A percentile compares a stretch with the other conserved stretches of the same genome.
These are phyloP conservation scores for Lycia hirtaria DNA, from an alignment of 2,888 invertebrate genomes.

Conservation along the genomic window DNA sequence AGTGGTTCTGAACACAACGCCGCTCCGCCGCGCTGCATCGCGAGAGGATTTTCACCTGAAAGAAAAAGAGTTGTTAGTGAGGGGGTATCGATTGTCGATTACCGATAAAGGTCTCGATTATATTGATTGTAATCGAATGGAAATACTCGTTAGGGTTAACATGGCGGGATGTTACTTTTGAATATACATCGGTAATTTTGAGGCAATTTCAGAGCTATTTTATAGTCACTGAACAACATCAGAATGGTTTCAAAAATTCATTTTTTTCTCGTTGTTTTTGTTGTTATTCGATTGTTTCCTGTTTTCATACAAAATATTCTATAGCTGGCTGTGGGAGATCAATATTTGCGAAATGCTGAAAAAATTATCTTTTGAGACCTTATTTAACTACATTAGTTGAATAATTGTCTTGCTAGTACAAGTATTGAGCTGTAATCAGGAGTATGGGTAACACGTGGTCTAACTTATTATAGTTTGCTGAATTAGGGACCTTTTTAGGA, in stretches of 20 bases:
- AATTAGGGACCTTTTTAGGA: no score
- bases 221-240: background rate
- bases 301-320: no score
- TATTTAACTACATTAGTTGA: no score
- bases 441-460: no score
- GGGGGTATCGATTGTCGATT: constrained; percentile 26
- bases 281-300: no score
- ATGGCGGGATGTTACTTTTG: constrained; percentile 14
- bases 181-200: constrained; percentile 7
- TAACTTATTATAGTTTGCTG: no score
- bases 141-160: constrained; percentile 21
- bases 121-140: constrained; percentile 30
- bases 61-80: constrained; percentile 43
- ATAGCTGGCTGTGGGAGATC: no score
- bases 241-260: background rate
- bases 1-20: constrained; percentile 63
- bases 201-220: background rate
- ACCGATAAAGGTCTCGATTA: constrained; percentile 29
- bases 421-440: no score
- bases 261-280: background rate
- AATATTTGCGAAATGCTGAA: no score
- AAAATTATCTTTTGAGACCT: no score
- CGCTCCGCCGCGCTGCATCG: constrained; percentile 79
- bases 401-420: no score
- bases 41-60: constrained; percentile 81